Evolutionary conservation across 2,888 invertebrate genomes (phyloP), one percentile per base, ranked within the genome.

Genomic region (Orthonychiurus folsomi): DNA sequence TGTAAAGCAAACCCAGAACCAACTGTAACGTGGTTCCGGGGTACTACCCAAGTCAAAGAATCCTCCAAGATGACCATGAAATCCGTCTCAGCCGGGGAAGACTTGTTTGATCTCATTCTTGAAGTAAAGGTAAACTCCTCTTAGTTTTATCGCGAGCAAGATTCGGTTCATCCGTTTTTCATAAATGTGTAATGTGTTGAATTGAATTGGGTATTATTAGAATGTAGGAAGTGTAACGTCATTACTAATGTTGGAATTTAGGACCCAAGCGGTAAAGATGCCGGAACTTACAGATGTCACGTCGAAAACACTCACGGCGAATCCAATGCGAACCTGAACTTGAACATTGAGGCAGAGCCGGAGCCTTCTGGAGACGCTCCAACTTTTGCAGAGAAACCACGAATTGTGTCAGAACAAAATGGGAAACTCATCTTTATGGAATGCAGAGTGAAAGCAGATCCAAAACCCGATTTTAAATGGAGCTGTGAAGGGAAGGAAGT

Each of bases 201-300:
- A 81, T 72, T 77, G 20, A 52, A 9, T 52, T 23, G 52, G 5
- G 24, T 52, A 9, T 20, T 12, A 21, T 52, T 37, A 15, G 37
- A 37, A 23, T 52, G 18, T 73, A 84, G n/a, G n/a, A n/a, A n/a
- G n/a, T n/a, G n/a, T n/a, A n/a, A n/a, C n/a, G n/a, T n/a, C n/a
- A n/a, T n/a, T n/a, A n/a, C n/a, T n/a, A n/a, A n/a, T n/a, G n/a
- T n/a, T n/a, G n/a, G n/a, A n/a, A n/a, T n/a, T n/a, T n/a, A n/a
- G 83, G 93, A 94, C 79, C 94, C 95, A 69, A 89, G 90, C 75
- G 84, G 92, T 68, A 90, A 91, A 75, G 97, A 99, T 81, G 95
- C 95, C 73, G 99, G 97, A 71, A 83, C 94, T 68, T 99, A 97
- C 82, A 95, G 95, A 79, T 96, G 97, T 79, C 94, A 93, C 76